These are phyloP conservation scores for Hyppa rectilinea DNA, from an alignment of 2,888 invertebrate genomes.

Conservation along the genomic window DNA sequence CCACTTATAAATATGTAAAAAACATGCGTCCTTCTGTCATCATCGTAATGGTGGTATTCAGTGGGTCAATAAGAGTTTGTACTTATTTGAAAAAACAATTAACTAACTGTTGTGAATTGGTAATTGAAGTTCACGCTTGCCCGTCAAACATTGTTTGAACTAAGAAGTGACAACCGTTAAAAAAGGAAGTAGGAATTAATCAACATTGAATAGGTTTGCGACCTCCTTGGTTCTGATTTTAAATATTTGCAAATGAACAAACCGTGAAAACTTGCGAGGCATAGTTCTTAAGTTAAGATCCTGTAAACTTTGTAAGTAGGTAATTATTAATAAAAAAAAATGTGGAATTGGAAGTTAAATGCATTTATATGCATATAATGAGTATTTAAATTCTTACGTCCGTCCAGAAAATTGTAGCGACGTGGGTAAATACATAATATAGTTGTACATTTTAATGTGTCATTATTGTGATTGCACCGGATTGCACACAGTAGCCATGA, in stretches of 20 bases:
- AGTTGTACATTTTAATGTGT: constrained; percentile 19
- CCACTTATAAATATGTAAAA: constrained; percentile 49
- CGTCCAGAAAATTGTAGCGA: not conserved
- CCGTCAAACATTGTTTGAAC: not conserved
- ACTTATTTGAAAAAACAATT: constrained; percentile 50
- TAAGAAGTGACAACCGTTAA: constrained; percentile 2
- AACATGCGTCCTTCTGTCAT: constrained; percentile 53
- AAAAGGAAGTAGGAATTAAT: not conserved
- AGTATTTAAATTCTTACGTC: too few species aligned
- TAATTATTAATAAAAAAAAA: too few species aligned
- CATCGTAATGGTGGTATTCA: constrained; percentile 47
- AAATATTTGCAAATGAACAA: not conserved
- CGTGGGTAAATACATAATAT: not conserved
- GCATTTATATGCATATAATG: too few species aligned
- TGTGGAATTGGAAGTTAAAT: too few species aligned
- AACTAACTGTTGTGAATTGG: constrained; percentile 51
- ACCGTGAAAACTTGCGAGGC: too few species aligned
- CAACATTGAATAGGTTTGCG: not conserved
- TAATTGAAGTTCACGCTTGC: constrained; percentile 50
- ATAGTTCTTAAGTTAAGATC: too few species aligned
- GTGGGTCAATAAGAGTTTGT: constrained; percentile 28
- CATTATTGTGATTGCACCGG: constrained; percentile 31
- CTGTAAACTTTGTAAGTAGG: too few species aligned
- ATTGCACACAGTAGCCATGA: constrained; percentile 45
- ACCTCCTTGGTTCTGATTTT: not conserved